A percentile compares a stretch with the other conserved stretches of the same genome.
Evolutionary conservation across 2,113 vertebrate species (phyloP).

Genomic region (Ranitomeya variabilis): DNA sequence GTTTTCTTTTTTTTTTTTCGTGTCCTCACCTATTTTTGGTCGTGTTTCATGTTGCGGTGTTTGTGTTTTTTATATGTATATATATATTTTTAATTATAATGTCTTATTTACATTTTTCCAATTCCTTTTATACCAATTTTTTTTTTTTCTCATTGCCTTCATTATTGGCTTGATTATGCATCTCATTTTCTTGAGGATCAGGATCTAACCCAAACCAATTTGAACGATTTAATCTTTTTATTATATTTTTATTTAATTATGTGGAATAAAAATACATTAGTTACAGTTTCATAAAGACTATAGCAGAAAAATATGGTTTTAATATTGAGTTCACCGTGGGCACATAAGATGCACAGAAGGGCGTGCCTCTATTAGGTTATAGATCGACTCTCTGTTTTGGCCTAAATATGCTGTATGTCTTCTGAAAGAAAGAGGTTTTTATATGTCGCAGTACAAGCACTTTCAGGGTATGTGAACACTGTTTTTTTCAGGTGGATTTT

Average conservation of each 20-base stretch:
- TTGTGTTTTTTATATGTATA: slow-evolving; percentile 47
- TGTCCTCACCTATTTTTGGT: slow-evolving; percentile 80
- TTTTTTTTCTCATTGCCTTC: neutral
- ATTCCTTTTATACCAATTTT: neutral
- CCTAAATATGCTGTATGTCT: no score
- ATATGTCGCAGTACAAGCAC: no score
- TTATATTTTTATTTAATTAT: neutral
- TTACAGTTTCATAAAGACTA: no score
- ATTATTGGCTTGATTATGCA: slow-evolving; percentile 1
- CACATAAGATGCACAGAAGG: no score
- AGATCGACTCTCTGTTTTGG: no score
- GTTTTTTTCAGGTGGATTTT: no score
- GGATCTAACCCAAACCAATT: slow-evolving; percentile 35
- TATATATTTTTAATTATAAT: neutral
- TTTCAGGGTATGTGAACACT: no score
- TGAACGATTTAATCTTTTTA: neutral
- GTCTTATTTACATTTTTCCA: neutral
- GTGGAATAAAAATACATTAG: no score
- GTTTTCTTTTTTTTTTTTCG: slow-evolving; percentile 89
- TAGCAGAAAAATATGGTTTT: no score
- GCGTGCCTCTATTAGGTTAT: no score
- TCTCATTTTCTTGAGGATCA: neutral
- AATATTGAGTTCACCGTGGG: no score
- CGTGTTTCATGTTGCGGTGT: slow-evolving; percentile 64
- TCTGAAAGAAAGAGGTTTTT: no score